Evolutionary conservation across 2,888 invertebrate genomes (phyloP).

Genomic region (Leuctra nigra): DNA sequence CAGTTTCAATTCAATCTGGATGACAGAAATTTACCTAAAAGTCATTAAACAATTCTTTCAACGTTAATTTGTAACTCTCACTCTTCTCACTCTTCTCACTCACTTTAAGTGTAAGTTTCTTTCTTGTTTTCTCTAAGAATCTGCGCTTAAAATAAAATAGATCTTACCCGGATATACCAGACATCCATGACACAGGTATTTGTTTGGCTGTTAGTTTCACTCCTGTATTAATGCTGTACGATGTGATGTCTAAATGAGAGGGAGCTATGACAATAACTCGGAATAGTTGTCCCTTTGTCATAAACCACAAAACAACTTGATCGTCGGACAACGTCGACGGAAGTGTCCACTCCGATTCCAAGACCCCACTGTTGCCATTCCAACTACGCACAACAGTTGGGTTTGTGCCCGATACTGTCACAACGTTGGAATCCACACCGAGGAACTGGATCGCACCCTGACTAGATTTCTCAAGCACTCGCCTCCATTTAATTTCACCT

Average conservation of each 20-base stretch:
- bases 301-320: constrained; percentile 44
- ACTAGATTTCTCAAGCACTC: constrained; percentile 61
- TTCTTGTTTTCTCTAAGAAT: too few species aligned
- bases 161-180: constrained; percentile 34
- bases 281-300: constrained; percentile 50
- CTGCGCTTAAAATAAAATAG: too few species aligned
- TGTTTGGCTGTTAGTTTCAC: constrained; percentile 48
- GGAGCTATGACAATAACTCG: constrained; percentile 54
- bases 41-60: too few species aligned
- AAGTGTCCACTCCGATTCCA: constrained; percentile 38
- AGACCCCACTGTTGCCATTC: constrained; percentile 62
- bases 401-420: constrained; percentile 67
- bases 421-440: constrained; percentile 54
- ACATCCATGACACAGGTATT: constrained; percentile 56
- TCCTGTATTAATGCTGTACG: constrained; percentile 55
- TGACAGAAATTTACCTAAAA: too few species aligned
- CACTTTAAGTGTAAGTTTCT: too few species aligned
- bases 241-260: constrained; percentile 58
- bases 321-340: constrained; percentile 10
- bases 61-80: too few species aligned
- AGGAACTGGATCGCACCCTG: constrained; percentile 61
- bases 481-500: constrained; percentile 77
- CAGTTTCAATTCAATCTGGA: constrained; percentile 1
- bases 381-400: constrained; percentile 67
- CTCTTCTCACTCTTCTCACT: too few species aligned